Conservation (phyloP, 1,140 invertebrate species). For the Cyrtorhinus lividipennis region DNA sequence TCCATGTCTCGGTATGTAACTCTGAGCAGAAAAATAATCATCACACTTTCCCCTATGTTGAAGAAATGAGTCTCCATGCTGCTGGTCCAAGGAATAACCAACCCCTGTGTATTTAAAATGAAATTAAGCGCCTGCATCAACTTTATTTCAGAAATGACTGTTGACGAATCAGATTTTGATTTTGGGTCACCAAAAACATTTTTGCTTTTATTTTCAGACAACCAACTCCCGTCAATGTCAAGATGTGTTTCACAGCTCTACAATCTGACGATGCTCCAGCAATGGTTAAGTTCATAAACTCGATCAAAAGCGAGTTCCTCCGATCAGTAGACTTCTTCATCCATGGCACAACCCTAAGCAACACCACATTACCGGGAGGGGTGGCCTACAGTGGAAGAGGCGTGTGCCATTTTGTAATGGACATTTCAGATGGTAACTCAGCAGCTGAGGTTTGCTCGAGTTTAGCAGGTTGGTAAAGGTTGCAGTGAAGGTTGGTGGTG, state of each 20-base stretch:
- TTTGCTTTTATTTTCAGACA: too few species aligned
- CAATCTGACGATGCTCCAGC: neutral
- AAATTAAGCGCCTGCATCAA: too few species aligned
- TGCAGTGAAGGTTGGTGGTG: too few species aligned
- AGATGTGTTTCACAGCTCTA: slow-evolving; percentile 2
- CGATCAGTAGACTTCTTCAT: slow-evolving; percentile 3
- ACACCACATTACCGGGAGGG: neutral
- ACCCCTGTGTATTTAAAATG: too few species aligned
- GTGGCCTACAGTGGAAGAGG: slow-evolving; percentile 10
- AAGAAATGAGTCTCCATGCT: too few species aligned
- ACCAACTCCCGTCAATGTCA: neutral
- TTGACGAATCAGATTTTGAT: too few species aligned
- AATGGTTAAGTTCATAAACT: neutral
- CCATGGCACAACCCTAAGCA: neutral
- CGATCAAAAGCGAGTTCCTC: neutral
- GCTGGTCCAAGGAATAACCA: too few species aligned
- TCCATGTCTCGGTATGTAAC: neutral
- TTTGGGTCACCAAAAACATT: too few species aligned
- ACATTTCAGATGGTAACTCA: neutral
- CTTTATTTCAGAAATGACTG: too few species aligned
- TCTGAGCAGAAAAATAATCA: too few species aligned
- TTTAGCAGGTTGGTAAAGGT: neutral
- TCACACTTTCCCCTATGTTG: too few species aligned
- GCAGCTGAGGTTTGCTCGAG: slow-evolving; percentile 2
- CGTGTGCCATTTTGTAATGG: slow-evolving; percentile 9